Conservation (phyloP, 2,888 invertebrate species). For the Endotricha flammealis region DNA sequence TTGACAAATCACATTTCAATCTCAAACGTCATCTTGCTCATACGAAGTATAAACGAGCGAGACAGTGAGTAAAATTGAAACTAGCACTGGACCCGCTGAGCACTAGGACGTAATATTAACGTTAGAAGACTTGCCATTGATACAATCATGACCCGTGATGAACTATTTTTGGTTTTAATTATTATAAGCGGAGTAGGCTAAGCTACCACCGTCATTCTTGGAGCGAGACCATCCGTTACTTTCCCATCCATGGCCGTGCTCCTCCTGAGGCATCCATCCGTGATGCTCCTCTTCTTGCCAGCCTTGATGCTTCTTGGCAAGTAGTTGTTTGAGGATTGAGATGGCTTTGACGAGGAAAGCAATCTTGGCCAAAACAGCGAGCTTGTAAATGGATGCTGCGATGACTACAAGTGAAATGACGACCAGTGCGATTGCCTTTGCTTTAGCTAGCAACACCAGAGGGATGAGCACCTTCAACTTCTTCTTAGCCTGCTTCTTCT, state of each 20-base stretch:
- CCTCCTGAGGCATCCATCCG: slow-evolving; percentile 42
- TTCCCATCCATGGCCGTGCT: slow-evolving; percentile 52
- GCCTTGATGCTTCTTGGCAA: slow-evolving; percentile 64
- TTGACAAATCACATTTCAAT: too few species aligned
- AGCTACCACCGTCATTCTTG: slow-evolving; percentile 52
- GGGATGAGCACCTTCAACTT: slow-evolving; percentile 66
- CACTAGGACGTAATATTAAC: too few species aligned
- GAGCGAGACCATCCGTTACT: slow-evolving; percentile 66
- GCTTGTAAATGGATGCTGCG: slow-evolving; percentile 83
- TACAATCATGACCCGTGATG: slow-evolving; percentile 9
- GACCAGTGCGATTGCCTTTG: slow-evolving; percentile 82
- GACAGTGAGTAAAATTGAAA: too few species aligned
- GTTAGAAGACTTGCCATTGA: too few species aligned
- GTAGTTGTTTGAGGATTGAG: slow-evolving; percentile 51
- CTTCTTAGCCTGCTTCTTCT: slow-evolving; percentile 83
- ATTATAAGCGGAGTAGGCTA: slow-evolving; percentile 62
- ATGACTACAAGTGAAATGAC: slow-evolving; percentile 82
- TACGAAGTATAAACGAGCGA: too few species aligned
- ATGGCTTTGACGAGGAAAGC: slow-evolving; percentile 78
- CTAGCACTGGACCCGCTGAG: too few species aligned
- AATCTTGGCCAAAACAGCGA: slow-evolving; percentile 85
- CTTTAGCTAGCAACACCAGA: slow-evolving; percentile 80
- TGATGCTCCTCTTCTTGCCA: slow-evolving; percentile 35
- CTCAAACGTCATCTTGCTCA: too few species aligned
- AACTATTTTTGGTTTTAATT: slow-evolving; percentile 31